Percentiles rank a stretch among this genome's conserved stretches.
These are phyloP conservation scores for Xenus cinereus DNA, from an alignment of 2,113 vertebrate genomes.

Conservation along the genomic window DNA sequence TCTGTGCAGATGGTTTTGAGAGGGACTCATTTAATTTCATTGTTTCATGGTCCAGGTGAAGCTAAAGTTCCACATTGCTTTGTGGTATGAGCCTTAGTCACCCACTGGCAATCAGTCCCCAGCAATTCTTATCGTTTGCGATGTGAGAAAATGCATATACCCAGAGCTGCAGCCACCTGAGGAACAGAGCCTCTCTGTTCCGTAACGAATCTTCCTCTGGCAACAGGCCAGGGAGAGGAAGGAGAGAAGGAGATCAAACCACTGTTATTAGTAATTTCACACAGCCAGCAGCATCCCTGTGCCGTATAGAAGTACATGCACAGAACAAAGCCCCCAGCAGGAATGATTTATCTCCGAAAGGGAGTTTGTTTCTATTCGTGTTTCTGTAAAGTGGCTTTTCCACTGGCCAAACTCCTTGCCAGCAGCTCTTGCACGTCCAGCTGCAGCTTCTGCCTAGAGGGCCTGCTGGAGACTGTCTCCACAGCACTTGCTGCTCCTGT, in stretches of 20 bases:
- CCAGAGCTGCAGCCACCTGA: not conserved
- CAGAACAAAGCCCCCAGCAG: not conserved
- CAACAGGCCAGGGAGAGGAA: not conserved
- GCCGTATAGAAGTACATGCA: fast-evolving
- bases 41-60: not conserved
- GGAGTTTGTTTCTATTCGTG: not conserved
- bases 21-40: not conserved
- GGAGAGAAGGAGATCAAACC: not conserved
- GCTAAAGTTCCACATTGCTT: not conserved
- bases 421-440: not conserved
- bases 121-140: not conserved
- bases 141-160: not conserved
- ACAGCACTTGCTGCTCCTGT: conserved; percentile 1
- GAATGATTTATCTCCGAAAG: not conserved
- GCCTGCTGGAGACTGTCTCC: conserved; percentile 38
- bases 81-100: not conserved
- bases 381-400: conserved; percentile 11
- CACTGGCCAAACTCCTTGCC: not conserved
- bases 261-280: not conserved
- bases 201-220: not conserved
- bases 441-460: not conserved
- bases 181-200: not conserved
- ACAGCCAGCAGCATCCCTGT: not conserved
- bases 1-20: not conserved
- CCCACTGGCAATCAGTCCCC: not conserved